A percentile compares a stretch with the other conserved stretches of the same genome.
Evolutionary conservation across 2,113 vertebrate species (phyloP).

Genomic region (Glaucomys volans): DNA sequence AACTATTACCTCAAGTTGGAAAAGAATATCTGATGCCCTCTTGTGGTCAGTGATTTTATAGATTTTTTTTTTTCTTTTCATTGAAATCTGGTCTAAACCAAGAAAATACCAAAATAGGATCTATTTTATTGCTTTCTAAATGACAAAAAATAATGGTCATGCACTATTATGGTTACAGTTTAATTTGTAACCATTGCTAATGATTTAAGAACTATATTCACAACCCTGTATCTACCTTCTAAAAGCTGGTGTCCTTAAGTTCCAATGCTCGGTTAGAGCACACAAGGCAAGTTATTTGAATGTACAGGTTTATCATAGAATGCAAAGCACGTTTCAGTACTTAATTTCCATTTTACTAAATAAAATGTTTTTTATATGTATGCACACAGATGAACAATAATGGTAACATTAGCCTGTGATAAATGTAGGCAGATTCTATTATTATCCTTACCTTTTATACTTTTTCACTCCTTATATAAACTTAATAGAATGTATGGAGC

Average conservation of each 20-base stretch:
- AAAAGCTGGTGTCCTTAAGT: background rate
- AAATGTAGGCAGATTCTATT: background rate
- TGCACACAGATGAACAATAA: background rate
- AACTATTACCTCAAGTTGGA: background rate
- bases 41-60: slow-evolving; percentile 67
- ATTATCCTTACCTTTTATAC: background rate
- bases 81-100: background rate
- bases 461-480: background rate
- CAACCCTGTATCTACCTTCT: background rate
- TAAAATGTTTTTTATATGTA: background rate
- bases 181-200: background rate
- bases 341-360: background rate
- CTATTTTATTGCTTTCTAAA: slow-evolving; percentile 20
- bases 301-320: background rate
- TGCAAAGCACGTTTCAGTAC: background rate
- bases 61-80: slow-evolving; percentile 19
- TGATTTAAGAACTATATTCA: background rate
- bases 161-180: background rate
- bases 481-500: background rate
- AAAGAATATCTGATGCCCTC: slow-evolving; percentile 72
- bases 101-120: slow-evolving; percentile 7
- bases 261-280: background rate
- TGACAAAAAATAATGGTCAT: background rate
- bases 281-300: background rate
- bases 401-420: background rate